Evolutionary conservation across 2,797 vertebrate genomes (phyloP).

Genomic region (Hoplostethus atlanticus): DNA sequence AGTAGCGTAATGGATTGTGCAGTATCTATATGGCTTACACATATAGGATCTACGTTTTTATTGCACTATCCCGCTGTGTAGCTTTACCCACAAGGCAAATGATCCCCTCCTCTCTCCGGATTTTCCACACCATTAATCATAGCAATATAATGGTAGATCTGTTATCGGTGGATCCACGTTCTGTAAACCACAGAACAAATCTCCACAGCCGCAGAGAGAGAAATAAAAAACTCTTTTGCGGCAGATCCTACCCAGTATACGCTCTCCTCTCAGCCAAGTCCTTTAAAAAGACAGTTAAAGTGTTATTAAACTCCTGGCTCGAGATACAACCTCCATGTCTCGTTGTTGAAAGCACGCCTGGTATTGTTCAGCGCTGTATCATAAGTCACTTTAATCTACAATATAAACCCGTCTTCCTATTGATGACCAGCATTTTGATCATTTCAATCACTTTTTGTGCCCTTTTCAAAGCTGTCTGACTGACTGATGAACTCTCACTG

Average conservation of each 20-base stretch:
- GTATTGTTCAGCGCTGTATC: background rate
- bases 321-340: background rate
- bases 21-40: background rate
- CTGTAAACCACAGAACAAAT: conserved; percentile 34
- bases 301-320: background rate
- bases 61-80: conserved; percentile 4
- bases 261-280: background rate
- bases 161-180: conserved; percentile 35
- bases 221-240: background rate
- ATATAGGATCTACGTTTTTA: conserved; percentile 1
- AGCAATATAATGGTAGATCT: conserved; percentile 25
- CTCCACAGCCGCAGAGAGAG: conserved; percentile 7
- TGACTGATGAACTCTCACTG: conserved; percentile 15
- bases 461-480: conserved; percentile 34
- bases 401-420: background rate
- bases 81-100: conserved; percentile 33
- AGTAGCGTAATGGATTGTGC: background rate
- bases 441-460: background rate
- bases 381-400: background rate
- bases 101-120: conserved; percentile 17
- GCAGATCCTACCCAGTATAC: background rate
- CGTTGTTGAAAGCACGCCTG: conserved; percentile 4
- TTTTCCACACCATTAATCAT: conserved; percentile 49
- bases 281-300: conserved; percentile 8
- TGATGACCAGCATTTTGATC: background rate